Conservation (phyloP, 2,888 invertebrate genomes). For the Drosophila ochracea region DNA sequence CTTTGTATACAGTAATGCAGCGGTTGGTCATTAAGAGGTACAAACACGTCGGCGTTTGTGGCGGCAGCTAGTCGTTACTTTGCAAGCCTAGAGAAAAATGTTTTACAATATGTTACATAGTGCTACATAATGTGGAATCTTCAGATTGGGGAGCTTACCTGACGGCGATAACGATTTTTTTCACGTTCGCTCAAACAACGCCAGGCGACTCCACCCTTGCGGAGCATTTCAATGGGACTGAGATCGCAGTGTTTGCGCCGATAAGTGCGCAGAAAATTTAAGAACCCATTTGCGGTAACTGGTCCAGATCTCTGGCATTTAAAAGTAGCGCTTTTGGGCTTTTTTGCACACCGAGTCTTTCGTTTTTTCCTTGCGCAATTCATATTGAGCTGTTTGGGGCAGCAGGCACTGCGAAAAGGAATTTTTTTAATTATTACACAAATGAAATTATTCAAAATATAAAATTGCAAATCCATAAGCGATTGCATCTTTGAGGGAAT, state of each 20-base stretch:
- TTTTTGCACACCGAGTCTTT: too few relatives aligned
- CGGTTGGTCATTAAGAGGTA: too few relatives aligned
- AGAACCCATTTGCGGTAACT: background rate
- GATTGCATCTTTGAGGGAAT: background rate
- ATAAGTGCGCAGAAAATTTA: background rate
- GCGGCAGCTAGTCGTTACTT: background rate
- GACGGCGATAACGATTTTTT: background rate
- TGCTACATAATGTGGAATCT: background rate
- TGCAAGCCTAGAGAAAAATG: background rate
- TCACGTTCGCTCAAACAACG: background rate
- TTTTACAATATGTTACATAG: background rate
- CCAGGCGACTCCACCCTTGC: background rate
- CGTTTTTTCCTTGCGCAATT: too few relatives aligned
- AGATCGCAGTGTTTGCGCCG: background rate
- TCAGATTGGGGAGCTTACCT: background rate
- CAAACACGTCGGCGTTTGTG: background rate
- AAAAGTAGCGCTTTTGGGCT: background rate
- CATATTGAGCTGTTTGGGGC: background rate
- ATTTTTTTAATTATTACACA: background rate
- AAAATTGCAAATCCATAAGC: background rate
- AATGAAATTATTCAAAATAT: background rate
- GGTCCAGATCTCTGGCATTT: background rate
- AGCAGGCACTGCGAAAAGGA: background rate
- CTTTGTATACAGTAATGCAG: background rate
- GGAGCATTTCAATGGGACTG: background rate